Evolutionary conservation across 2,797 vertebrate genomes (phyloP).

Genomic region (Lerista edwardsae): DNA sequence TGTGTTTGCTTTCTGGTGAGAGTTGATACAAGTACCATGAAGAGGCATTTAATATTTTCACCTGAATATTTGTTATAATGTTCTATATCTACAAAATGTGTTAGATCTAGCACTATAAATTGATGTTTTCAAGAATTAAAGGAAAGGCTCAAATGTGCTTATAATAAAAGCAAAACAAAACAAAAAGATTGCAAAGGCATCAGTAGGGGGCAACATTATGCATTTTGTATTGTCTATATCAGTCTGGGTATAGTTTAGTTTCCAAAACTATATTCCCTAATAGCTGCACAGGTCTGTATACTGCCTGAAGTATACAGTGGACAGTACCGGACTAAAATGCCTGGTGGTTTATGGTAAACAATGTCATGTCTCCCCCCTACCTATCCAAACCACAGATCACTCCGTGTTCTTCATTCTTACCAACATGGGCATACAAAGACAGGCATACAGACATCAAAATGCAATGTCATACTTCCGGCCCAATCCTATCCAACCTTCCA

Average conservation of each 20-base stretch:
- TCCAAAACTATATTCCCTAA: not conserved
- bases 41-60: not conserved
- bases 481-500: no score
- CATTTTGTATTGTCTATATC: not conserved
- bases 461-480: not conserved
- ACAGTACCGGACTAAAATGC: not conserved
- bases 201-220: not conserved
- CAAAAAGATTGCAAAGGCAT: not conserved
- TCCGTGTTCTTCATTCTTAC: not conserved
- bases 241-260: not conserved
- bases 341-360: not conserved
- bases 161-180: not conserved
- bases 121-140: conserved; percentile 1
- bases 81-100: not conserved
- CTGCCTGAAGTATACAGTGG: not conserved
- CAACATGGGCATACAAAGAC: not conserved
- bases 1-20: not conserved
- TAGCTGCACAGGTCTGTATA: not conserved
- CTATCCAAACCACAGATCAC: not conserved
- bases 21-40: not conserved
- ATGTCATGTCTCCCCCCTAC: not conserved
- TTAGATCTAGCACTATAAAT: not conserved
- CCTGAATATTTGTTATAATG: not conserved
- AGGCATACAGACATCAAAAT: not conserved
- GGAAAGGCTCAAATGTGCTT: not conserved